Evolutionary conservation across 1,140 invertebrate genomes (phyloP).

Genomic region (Euwallacea fornicatus): DNA sequence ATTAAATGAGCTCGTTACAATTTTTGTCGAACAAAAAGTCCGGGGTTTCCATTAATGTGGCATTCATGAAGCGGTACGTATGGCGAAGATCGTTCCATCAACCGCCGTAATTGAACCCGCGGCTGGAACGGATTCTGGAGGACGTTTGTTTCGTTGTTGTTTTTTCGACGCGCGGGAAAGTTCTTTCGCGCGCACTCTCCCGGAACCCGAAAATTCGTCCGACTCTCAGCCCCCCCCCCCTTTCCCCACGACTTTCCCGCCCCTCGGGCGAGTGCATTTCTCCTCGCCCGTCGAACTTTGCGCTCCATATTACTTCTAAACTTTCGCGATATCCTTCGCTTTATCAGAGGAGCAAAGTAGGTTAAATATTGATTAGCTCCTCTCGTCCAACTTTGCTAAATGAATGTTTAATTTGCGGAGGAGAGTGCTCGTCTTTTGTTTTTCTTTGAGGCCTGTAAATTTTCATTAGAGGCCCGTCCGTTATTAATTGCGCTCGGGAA

Average conservation of each 20-base stretch:
- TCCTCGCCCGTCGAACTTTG: too few relatives aligned
- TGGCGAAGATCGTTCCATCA: too few relatives aligned
- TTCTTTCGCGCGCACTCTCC: too few relatives aligned
- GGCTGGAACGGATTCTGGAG: too few relatives aligned
- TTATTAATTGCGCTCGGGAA: constrained; percentile 3
- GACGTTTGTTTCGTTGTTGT: too few relatives aligned
- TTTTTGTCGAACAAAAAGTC: constrained; percentile 34
- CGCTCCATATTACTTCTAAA: not conserved
- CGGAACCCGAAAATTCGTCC: too few relatives aligned
- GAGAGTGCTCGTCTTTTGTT: constrained; percentile 19
- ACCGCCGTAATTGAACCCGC: too few relatives aligned
- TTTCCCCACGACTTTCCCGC: too few relatives aligned
- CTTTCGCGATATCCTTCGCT: constrained; percentile 1
- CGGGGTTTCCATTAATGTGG: constrained; percentile 33
- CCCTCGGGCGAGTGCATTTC: too few relatives aligned
- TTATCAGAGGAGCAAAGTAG: constrained; percentile 13
- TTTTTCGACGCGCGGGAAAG: too few relatives aligned
- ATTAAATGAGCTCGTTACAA: constrained; percentile 37
- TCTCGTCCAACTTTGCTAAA: constrained; percentile 22
- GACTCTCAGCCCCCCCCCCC: too few relatives aligned
- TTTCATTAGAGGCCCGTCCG: constrained; percentile 17
- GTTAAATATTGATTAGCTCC: constrained; percentile 25
- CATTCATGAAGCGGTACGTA: constrained; percentile 21
- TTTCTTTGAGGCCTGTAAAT: constrained; percentile 13
- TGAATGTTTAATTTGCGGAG: constrained; percentile 28